These are phyloP conservation scores for Zootermopsis nevadensis DNA, from an alignment of 2,888 invertebrate species.

Conservation along the genomic window DNA sequence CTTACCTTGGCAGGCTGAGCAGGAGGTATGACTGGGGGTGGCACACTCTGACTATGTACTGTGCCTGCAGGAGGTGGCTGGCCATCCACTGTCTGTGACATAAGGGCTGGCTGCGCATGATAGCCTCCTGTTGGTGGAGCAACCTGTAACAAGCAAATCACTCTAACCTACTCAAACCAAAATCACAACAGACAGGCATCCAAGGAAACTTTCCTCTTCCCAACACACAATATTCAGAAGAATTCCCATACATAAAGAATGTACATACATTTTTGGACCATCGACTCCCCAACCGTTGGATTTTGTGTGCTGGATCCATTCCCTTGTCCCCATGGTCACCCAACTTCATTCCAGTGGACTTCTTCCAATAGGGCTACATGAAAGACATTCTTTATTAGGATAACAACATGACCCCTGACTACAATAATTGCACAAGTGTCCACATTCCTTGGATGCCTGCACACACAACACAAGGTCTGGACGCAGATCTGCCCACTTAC, in stretches of 20 bases:
- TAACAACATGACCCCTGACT: too few relatives aligned
- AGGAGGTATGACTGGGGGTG: conserved; percentile 71
- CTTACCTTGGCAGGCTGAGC: conserved; percentile 83
- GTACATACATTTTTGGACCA: background rate
- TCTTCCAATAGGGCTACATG: conserved; percentile 6
- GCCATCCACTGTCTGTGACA: conserved; percentile 67
- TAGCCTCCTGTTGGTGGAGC: conserved; percentile 57
- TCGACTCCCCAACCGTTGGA: background rate
- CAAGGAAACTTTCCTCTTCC: too few relatives aligned
- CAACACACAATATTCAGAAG: background rate
- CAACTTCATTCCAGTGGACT: background rate
- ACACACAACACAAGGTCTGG: too few relatives aligned
- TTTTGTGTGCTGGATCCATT: background rate
- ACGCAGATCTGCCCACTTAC: conserved; percentile 56
- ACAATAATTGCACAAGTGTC: too few relatives aligned
- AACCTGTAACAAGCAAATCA: conserved; percentile 49
- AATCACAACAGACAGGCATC: background rate
- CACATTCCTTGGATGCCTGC: too few relatives aligned
- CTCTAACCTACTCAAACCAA: background rate
- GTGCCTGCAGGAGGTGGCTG: conserved; percentile 53
- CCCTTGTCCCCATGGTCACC: background rate
- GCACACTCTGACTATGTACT: conserved; percentile 47
- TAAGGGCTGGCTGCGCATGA: conserved; percentile 61
- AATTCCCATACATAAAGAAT: background rate
- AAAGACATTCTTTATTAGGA: background rate